Percentiles rank a stretch among this genome's conserved stretches.
Conservation (phyloP, 2,888 invertebrate genomes). For the Synanthedon formicaeformis region DNA sequence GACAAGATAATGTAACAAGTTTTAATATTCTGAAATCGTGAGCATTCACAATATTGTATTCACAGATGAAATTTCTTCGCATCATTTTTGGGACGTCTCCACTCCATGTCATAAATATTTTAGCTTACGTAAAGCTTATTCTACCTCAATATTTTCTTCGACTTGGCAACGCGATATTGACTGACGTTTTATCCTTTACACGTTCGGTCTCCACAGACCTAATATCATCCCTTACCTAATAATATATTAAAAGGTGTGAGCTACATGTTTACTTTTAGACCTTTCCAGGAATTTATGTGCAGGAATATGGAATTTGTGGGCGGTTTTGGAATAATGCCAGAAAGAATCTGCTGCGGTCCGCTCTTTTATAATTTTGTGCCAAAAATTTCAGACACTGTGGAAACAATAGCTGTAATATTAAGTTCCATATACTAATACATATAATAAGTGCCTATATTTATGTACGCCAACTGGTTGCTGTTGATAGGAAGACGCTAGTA, state of each 20-base stretch:
- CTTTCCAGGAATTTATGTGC: background rate
- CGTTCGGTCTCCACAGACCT: background rate
- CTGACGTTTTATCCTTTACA: background rate
- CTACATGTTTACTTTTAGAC: background rate
- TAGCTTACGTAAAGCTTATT: background rate
- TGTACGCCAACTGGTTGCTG: too few species aligned
- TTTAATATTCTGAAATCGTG: too few species aligned
- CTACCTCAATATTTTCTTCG: conserved; percentile 4
- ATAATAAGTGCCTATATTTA: too few species aligned
- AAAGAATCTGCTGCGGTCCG: background rate
- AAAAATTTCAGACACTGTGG: background rate
- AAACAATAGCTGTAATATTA: too few species aligned
- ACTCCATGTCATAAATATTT: too few species aligned
- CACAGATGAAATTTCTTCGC: too few species aligned
- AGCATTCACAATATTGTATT: too few species aligned
- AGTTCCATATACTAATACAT: too few species aligned
- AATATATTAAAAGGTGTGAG: background rate
- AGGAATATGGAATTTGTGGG: background rate
- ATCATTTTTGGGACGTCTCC: too few species aligned
- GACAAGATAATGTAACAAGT: too few species aligned
- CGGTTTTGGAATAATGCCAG: background rate
- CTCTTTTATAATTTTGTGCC: background rate
- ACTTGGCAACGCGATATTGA: background rate
- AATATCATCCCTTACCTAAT: background rate
- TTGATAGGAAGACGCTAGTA: too few species aligned